phyloP scores from a whole-genome alignment of 1,140 invertebrate genomes.

The Lepidostoma basale region DNA sequence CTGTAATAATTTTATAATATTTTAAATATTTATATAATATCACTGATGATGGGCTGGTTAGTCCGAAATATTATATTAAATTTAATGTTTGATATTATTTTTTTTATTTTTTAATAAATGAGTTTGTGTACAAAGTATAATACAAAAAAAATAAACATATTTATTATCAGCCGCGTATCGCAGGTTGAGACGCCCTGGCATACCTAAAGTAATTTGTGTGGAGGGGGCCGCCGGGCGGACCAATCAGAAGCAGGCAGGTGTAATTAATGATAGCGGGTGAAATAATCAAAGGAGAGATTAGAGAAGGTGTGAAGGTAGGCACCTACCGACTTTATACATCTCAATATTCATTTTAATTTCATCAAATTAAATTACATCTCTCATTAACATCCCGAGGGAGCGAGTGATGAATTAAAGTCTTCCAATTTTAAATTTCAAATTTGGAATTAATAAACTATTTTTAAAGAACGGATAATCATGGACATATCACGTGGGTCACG shows the following conservation, averaged over 20 bases:
- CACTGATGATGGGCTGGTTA: too few relatives aligned
- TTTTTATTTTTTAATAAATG: not conserved
- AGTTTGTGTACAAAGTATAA: not conserved
- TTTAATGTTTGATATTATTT: not conserved
- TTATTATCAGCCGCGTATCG: not conserved
- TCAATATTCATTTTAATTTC: slow-evolving; percentile 17
- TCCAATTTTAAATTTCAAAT: too few relatives aligned
- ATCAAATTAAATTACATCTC: slow-evolving; percentile 7
- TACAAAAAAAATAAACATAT: not conserved
- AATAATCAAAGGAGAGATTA: slow-evolving; percentile 24
- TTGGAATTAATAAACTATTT: not conserved
- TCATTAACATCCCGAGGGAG: not conserved
- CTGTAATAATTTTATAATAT: too few relatives aligned
- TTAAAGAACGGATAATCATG: not conserved
- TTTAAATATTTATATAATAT: too few relatives aligned
- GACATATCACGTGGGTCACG: not conserved
- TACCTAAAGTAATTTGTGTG: not conserved
- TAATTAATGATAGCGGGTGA: slow-evolving; percentile 21
- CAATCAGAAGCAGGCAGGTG: not conserved
- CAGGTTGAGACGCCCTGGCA: not conserved
- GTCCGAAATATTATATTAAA: too few relatives aligned
- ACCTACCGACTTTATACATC: not conserved
- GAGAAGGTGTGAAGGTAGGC: not conserved
- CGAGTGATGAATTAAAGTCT: too few relatives aligned
- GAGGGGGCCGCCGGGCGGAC: not conserved